Evolutionary conservation across 2,888 invertebrate species (phyloP).

Genomic region (Digitonthophagus gazella): DNA sequence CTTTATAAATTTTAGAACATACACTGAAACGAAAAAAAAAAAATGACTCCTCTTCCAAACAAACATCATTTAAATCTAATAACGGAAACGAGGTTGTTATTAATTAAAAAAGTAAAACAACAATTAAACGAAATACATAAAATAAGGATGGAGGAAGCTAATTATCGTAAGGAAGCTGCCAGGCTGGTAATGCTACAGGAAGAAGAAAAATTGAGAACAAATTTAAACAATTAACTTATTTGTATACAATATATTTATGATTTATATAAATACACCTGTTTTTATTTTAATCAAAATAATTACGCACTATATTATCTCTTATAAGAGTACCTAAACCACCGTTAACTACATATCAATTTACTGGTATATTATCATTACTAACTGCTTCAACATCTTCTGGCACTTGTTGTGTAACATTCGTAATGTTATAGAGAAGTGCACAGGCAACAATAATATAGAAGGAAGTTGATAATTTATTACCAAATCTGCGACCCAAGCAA

Average conservation of each 20-base stretch:
- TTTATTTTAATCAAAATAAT: slow-evolving; percentile 13
- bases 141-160: neutral
- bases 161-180: neutral
- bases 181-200: slow-evolving; percentile 2
- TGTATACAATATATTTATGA: neutral
- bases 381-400: neutral
- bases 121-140: neutral
- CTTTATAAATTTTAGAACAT: neutral
- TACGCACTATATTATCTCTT: neutral
- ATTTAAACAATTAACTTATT: neutral
- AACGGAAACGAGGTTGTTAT: neutral
- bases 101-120: neutral
- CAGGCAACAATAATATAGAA: slow-evolving; percentile 34
- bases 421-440: slow-evolving; percentile 38
- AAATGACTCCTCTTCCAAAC: neutral
- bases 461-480: slow-evolving; percentile 29
- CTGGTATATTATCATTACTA: slow-evolving; percentile 1
- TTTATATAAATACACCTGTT: slow-evolving; percentile 2
- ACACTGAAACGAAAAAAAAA: neutral
- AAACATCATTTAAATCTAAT: neutral
- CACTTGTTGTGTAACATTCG: neutral
- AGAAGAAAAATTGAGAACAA: neutral
- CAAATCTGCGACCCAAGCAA: slow-evolving; percentile 18
- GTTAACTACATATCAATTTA: neutral
- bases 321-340: slow-evolving; percentile 4